Percentiles rank a stretch among this genome's conserved stretches.
phyloP scores from a whole-genome alignment of 2,797 vertebrate genomes.

The Spinus pinus region DNA sequence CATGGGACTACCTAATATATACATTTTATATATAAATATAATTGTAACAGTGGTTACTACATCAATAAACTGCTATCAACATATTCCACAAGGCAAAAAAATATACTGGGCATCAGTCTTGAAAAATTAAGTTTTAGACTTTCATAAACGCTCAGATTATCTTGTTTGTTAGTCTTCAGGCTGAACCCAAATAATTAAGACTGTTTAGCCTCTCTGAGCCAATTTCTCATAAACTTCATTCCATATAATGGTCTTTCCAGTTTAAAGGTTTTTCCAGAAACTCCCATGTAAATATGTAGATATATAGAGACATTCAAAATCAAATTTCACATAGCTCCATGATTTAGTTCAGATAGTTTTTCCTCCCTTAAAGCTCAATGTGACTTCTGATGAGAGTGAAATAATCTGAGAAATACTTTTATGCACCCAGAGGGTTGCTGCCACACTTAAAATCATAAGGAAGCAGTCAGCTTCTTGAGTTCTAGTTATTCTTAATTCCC shows the following conservation, averaged over 20 bases:
- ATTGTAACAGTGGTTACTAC: neutral
- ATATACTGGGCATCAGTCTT: neutral
- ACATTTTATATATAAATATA: neutral
- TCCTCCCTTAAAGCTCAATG: neutral
- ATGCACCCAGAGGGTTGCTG: neutral
- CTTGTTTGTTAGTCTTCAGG: neutral
- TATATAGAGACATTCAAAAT: neutral
- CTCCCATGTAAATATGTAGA: neutral
- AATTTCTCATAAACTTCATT: neutral
- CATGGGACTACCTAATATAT: neutral
- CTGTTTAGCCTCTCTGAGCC: neutral
- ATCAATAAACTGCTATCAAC: neutral
- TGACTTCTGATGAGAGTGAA: neutral
- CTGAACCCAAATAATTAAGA: neutral
- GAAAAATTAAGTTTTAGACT: neutral
- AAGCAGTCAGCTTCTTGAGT: neutral
- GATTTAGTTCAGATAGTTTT: neutral
- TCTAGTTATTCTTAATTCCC: neutral
- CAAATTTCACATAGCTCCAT: neutral
- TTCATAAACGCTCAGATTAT: neutral
- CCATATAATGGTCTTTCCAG: neutral
- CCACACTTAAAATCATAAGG: neutral
- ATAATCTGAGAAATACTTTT: neutral
- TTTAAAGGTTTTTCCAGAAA: neutral
- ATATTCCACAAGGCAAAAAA: neutral